phyloP scores from a whole-genome alignment of 1,140 invertebrate species.

The Halesus radiatus region DNA sequence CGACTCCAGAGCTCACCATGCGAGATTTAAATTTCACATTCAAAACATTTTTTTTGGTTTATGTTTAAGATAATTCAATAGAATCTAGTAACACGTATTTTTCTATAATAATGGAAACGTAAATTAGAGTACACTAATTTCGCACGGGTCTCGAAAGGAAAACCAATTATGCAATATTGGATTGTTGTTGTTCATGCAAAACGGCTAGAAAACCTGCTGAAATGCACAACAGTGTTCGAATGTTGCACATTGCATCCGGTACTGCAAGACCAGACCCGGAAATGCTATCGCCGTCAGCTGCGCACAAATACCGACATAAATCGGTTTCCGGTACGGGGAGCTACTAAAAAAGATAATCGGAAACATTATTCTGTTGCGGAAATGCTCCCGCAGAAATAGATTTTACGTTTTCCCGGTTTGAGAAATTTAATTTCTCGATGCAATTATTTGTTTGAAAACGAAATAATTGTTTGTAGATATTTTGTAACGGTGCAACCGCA shows the following conservation, averaged over 20 bases:
- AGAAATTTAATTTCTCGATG: neutral
- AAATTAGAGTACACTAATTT: no score
- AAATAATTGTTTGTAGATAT: no score
- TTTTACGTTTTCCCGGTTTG: neutral
- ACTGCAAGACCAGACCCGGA: neutral
- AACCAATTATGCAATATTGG: no score
- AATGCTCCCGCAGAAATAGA: neutral
- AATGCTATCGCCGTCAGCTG: constrained; percentile 16
- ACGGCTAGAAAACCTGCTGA: neutral
- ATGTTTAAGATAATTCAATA: no score
- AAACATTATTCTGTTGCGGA: neutral
- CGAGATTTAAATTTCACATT: no score
- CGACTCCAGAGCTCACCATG: no score
- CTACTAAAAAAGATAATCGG: constrained; percentile 5
- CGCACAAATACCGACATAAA: constrained; percentile 6
- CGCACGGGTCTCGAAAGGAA: no score
- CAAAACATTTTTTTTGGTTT: no score
- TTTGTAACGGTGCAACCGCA: no score
- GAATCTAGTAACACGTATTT: no score
- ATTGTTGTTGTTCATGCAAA: no score
- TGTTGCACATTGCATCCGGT: neutral
- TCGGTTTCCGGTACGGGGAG: neutral
- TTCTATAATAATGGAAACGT: no score
- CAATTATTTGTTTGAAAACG: neutral
- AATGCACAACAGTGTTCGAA: neutral